These are phyloP conservation scores for Emys orbicularis DNA, from an alignment of 2,797 vertebrate species.

Conservation along the genomic window DNA sequence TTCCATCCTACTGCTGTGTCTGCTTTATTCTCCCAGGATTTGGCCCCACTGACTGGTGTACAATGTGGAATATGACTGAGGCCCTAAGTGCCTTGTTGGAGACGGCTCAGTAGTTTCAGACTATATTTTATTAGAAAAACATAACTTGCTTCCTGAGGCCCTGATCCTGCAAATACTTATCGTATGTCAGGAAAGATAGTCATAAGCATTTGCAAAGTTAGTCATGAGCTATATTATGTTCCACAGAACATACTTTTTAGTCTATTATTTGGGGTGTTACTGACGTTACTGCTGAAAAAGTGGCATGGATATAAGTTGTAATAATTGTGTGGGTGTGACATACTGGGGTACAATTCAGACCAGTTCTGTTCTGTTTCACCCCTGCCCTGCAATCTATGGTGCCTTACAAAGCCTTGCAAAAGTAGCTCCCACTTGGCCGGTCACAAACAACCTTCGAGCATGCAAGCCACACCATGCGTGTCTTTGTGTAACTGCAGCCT, in stretches of 20 bases:
- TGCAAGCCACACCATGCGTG: too few relatives aligned
- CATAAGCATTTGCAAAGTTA: not conserved
- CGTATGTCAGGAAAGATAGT: not conserved
- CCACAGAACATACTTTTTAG: not conserved
- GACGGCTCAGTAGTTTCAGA: not conserved
- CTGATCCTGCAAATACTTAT: not conserved
- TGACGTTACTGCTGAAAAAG: not conserved
- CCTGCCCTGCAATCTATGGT: too few relatives aligned
- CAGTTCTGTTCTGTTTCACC: too few relatives aligned
- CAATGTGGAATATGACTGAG: not conserved
- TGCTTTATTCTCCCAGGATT: not conserved
- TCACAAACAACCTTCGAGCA: too few relatives aligned
- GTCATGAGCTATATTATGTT: not conserved
- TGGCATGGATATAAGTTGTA: not conserved
- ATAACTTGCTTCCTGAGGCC: not conserved
- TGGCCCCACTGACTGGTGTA: conserved; percentile 23
- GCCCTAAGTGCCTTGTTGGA: not conserved
- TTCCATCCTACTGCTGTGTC: conserved; percentile 49
- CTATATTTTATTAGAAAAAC: not conserved
- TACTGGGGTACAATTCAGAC: too few relatives aligned
- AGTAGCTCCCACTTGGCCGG: too few relatives aligned
- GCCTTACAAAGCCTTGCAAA: too few relatives aligned
- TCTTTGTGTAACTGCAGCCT: too few relatives aligned
- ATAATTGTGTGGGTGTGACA: not conserved
- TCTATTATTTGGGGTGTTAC: not conserved